Base-by-base conservation (phyloP, 2,797 vertebrate species). In the Enteromius treurensis region DNA sequence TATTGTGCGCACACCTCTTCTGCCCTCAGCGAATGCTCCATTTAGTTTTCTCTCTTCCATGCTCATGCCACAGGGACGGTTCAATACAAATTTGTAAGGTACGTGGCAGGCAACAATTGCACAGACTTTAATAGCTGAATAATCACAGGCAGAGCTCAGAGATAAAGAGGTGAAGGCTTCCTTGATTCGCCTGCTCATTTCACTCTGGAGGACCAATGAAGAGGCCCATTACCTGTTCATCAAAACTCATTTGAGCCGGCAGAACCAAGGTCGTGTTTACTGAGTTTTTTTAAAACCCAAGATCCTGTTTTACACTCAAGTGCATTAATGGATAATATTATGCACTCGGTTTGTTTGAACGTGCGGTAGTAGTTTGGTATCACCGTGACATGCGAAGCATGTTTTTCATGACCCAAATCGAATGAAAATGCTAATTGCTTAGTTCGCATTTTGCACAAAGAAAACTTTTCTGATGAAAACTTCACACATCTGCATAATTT, bases 21-120 rank as follows among this genome's bases (percentile, higher is more conserved):
- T 65, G 32, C 70, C 19, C 62, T 77, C 29, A 60, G 21, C 2
- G 2, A 77, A 75, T 14, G 19, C 53, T 42, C 37, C 42, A 60
- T 58, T 74, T 40, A 34, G 23, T 65, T 62, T 58, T 7, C 42
- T 84, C 15, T 68, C 40, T n/a, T n/a, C 5, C 42, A 40, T 74
- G 47, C 67, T 88, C 64, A 19, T n/a, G 67, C 75, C 82, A 37
- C 74, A 58, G 67, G 70, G 76, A 87, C 29, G 40, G 73, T 75
- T 79, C 81, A 74, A 74, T 68, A 45, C 68, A 40, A 82, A 82
- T 78, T 73, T 84, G 73, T 84, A 69, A 77, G 26, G 51, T 83
- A 74, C 68, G 85, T 62, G 83, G 65, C 77, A 78, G 68, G 17
- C 84, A 85, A 81, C 69, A 80, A 76, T 65, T 82, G 79, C n/a